Evolutionary conservation across 2,113 vertebrate genomes (phyloP).

Genomic region (Carollia perspicillata): DNA sequence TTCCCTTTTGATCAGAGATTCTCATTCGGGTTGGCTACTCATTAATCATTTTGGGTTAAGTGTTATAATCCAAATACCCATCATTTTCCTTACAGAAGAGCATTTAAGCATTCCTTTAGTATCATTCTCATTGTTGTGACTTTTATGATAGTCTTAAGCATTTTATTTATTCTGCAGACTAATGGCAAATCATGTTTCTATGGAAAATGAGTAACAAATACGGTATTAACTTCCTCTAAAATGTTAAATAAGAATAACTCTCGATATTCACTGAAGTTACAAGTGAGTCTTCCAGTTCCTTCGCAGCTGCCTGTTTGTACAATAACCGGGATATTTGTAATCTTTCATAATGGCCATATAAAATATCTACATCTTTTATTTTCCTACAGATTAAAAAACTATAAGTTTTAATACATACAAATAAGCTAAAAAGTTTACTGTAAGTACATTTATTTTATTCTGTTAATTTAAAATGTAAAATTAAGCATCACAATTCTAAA

Average conservation of each 20-base stretch:
- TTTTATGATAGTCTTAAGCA: background rate
- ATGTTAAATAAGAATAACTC: background rate
- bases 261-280: background rate
- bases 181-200: background rate
- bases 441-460: background rate
- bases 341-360: background rate
- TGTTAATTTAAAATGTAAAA: slow-evolving; percentile 55
- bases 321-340: slow-evolving; percentile 20
- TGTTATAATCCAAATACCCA: background rate
- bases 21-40: background rate
- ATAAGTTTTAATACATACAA: background rate
- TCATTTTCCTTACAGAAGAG: background rate
- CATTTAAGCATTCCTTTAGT: background rate
- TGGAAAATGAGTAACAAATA: background rate
- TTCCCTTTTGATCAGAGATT: slow-evolving; percentile 8
- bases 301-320: background rate
- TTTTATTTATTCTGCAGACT: background rate
- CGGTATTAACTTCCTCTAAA: background rate
- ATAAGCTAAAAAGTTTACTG: background rate
- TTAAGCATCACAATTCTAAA: background rate
- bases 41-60: background rate
- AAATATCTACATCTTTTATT: slow-evolving; percentile 2
- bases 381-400: background rate
- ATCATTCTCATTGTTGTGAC: slow-evolving; percentile 13
- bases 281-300: background rate